Percentiles rank a stretch among this genome's conserved stretches.
phyloP scores from a whole-genome alignment of 1,140 invertebrate species.

The Oryzaephilus surinamensis region DNA sequence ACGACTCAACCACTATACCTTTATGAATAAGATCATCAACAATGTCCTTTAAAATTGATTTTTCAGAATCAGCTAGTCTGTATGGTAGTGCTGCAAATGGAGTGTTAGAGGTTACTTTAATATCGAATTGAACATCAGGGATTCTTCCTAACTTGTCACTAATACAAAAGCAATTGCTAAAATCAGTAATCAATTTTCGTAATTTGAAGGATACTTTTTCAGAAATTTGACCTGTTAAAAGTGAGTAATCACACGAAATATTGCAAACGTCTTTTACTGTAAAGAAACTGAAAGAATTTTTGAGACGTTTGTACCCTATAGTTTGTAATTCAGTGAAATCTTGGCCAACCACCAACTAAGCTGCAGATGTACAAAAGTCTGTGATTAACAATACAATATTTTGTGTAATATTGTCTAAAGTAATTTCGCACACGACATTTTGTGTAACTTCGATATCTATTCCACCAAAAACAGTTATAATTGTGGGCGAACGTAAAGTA shows the following conservation, averaged over 20 bases:
- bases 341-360: constrained; percentile 12
- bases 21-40: constrained; percentile 16
- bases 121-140: constrained; percentile 1
- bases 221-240: neutral
- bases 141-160: neutral
- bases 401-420: neutral
- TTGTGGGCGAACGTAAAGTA: neutral
- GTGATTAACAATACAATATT: constrained; percentile 1
- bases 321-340: constrained; percentile 12
- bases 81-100: constrained; percentile 15
- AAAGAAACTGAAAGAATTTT: neutral
- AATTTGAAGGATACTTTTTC: neutral
- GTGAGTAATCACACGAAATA: neutral
- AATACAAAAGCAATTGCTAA: neutral
- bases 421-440: neutral
- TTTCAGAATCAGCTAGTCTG: constrained; percentile 14
- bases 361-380: neutral
- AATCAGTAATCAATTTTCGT: constrained; percentile 8
- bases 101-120: neutral
- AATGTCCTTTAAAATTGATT: constrained; percentile 11
- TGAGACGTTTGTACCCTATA: neutral
- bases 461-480: neutral
- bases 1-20: constrained; percentile 17
- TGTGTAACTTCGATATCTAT: neutral
- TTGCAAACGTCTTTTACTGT: neutral